Conservation (phyloP, 1,140 invertebrate species). For the Camponotus floridanus region DNA sequence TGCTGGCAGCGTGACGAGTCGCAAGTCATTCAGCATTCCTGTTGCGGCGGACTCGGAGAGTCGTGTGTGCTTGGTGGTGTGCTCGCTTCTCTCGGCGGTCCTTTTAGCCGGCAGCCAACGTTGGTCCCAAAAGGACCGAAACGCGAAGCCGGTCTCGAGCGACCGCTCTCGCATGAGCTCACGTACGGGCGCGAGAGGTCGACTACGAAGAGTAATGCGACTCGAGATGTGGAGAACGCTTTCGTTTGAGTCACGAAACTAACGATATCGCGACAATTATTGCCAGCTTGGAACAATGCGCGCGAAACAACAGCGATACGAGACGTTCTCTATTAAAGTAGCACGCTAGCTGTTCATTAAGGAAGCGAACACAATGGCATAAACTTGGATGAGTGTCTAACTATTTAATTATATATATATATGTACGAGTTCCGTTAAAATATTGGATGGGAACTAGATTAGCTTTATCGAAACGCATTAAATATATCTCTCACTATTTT, state of each 20-base stretch:
- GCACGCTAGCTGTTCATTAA: neutral
- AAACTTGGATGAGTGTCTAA: neutral
- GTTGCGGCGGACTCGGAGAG: constrained; percentile 39
- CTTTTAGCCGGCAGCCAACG: constrained; percentile 54
- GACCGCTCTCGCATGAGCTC: neutral
- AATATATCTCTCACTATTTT: neutral
- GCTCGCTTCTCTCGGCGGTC: constrained; percentile 1
- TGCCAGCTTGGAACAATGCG: constrained; percentile 17
- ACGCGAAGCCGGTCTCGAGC: constrained; percentile 54
- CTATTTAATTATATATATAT: constrained; percentile 18
- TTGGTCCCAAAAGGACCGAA: constrained; percentile 67
- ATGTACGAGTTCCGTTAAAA: constrained; percentile 3
- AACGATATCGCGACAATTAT: constrained; percentile 31
- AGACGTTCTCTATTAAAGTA: neutral
- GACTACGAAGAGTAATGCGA: constrained; percentile 14
- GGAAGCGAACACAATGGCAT: neutral
- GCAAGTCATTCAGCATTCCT: constrained; percentile 70
- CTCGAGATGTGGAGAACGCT: constrained; percentile 31
- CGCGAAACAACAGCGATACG: neutral
- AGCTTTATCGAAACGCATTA: neutral
- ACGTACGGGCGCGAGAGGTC: neutral
- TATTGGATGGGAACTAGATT: neutral
- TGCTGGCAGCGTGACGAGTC: constrained; percentile 62
- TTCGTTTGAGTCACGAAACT: constrained; percentile 16
- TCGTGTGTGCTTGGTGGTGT: neutral